Conservation (phyloP, 2,888 invertebrate species). For the Brachycybe producta region DNA sequence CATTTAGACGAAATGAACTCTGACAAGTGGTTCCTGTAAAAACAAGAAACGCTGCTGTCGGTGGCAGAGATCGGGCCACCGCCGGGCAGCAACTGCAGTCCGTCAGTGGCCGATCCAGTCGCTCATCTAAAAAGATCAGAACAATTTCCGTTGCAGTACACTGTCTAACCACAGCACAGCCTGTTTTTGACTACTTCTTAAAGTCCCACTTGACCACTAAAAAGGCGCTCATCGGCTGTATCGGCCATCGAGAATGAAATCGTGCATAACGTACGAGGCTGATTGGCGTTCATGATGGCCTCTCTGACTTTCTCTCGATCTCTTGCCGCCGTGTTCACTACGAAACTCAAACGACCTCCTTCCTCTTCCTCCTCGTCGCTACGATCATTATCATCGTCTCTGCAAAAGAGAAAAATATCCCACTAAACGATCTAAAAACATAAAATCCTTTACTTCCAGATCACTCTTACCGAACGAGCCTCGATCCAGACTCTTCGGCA, state of each 20-base stretch:
- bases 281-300: slow-evolving; percentile 61
- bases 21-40: background rate
- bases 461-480: slow-evolving; percentile 47
- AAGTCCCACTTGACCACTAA: too few species aligned
- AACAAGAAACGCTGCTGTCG: too few species aligned
- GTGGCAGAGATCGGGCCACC: too few species aligned
- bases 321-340: slow-evolving; percentile 61
- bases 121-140: too few species aligned
- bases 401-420: slow-evolving; percentile 17
- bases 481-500: slow-evolving; percentile 31
- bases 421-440: background rate
- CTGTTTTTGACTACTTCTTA: too few species aligned
- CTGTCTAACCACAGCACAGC: too few species aligned
- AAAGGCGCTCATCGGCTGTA: too few species aligned
- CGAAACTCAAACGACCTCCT: slow-evolving; percentile 67
- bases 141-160: too few species aligned
- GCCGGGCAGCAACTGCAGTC: too few species aligned
- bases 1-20: background rate
- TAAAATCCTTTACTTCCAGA: slow-evolving; percentile 3
- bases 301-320: slow-evolving; percentile 63
- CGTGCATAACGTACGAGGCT: slow-evolving; percentile 32
- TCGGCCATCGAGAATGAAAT: too few species aligned
- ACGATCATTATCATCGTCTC: slow-evolving; percentile 67
- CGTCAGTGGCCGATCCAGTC: too few species aligned
- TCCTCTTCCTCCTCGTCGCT: slow-evolving; percentile 59